Evolutionary conservation across 2,113 vertebrate genomes (phyloP), one percentile per base, ranked within the genome.

Genomic region (Rallus limicola): DNA sequence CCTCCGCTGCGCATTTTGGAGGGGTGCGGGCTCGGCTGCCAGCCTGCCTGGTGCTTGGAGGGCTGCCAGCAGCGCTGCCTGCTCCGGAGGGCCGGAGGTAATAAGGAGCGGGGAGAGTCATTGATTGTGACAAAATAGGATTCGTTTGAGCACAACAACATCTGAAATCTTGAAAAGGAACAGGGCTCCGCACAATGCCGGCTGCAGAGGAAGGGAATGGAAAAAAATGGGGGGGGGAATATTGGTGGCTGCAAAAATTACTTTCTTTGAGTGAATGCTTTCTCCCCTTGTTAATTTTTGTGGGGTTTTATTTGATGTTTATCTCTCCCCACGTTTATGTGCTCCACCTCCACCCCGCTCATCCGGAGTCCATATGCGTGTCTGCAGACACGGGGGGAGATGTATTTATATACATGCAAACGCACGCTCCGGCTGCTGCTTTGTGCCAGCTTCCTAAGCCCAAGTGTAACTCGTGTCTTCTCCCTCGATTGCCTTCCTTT

Each of bases 61-160:
- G 18, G 31, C 40, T 68, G 97, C 97, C 97, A 97, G 96, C 13
- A 26, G 50, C 55, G 13, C 94, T 93, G 76, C 59, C 93, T 90
- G 52, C 85, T 90, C 90, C n/a, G 40, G 62, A 94, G 89, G 85
- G 81, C 95, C 94, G 90, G 72, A 92, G 95, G 96, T 96, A 96
- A 96, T 82, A 91, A 93, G 16, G 65, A 98, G 95, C 65, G 23
- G 87, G 63, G 88, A 96, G 92, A 95, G 86, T 80, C 97, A 95
- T 92, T 95, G 97, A 97, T 96, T 87, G 97, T 82, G 97, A 96
- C 97, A 95, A 97, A 97, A 96, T 91, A 92, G 95, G 94, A 95
- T 96, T 96, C 74, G 78, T 94, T 96, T 93, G 92, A 97, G 89
- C 95, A 88, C 83, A 42, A 82, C 94, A 78, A 86, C 96, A 80